Conservation (phyloP, 1,140 invertebrate species). For the Diorhabda carinulata region DNA sequence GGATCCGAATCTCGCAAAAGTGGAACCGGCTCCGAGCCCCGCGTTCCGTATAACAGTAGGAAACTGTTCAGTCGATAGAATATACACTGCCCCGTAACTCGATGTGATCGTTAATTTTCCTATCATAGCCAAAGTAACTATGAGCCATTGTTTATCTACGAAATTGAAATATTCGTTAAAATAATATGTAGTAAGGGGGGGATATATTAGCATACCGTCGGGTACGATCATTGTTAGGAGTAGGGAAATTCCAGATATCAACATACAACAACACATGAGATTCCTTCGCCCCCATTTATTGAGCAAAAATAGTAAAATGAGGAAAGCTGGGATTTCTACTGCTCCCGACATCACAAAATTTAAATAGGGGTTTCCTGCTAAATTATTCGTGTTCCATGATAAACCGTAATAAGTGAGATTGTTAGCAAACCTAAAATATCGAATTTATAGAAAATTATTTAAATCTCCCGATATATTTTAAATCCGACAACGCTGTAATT, state of each 20-base stretch:
- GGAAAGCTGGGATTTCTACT: conserved; percentile 75
- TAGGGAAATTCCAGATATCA: conserved; percentile 61
- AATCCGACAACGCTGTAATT: no score
- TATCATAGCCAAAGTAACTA: conserved; percentile 68
- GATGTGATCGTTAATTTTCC: conserved; percentile 80
- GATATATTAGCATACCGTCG: conserved; percentile 45
- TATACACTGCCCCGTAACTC: conserved; percentile 74
- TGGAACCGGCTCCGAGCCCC: conserved; percentile 72
- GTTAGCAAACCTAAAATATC: conserved; percentile 65
- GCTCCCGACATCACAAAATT: conserved; percentile 73
- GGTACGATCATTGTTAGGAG: conserved; percentile 59
- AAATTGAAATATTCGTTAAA: conserved; percentile 14
- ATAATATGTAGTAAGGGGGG: no score
- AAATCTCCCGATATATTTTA: no score
- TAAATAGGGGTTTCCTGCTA: conserved; percentile 69
- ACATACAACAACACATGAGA: conserved; percentile 66
- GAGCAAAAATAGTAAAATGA: conserved; percentile 64
- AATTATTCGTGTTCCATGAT: conserved; percentile 71
- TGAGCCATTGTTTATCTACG: conserved; percentile 58
- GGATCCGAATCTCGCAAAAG: conserved; percentile 71
- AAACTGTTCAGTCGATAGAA: conserved; percentile 79
- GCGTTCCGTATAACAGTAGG: conserved; percentile 79
- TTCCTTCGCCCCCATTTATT: conserved; percentile 68
- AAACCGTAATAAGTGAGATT: conserved; percentile 78
- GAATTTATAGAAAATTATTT: no score